phyloP scores from a whole-genome alignment of 2,888 invertebrate species.

The Timema cristinae region DNA sequence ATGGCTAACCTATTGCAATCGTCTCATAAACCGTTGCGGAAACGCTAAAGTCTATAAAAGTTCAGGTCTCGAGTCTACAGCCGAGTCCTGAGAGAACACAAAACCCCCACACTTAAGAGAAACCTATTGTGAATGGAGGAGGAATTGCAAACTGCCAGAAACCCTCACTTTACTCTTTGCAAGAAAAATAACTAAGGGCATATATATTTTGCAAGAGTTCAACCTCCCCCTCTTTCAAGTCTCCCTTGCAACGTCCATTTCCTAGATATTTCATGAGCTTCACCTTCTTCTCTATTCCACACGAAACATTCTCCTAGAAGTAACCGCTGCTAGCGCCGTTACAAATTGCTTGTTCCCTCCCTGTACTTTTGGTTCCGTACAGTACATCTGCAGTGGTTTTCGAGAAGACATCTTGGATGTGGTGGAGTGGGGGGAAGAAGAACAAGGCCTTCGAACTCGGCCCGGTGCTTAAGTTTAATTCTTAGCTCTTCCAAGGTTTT shows the following conservation, averaged over 20 bases:
- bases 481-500: no score
- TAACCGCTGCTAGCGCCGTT: constrained; percentile 3
- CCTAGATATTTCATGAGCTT: constrained; percentile 28
- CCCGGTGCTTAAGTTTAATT: no score
- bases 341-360: constrained; percentile 1
- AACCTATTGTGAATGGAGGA: no score
- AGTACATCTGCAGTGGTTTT: background rate
- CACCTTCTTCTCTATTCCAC: background rate
- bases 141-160: no score
- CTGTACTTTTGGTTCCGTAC: background rate
- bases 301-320: constrained; percentile 5
- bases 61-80: no score
- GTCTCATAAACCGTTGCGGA: no score
- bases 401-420: background rate
- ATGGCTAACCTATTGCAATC: no score
- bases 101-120: no score
- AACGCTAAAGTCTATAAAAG: no score
- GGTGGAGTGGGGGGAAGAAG: background rate
- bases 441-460: no score
- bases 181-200: background rate
- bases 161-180: no score
- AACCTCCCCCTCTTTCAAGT: constrained; percentile 17
- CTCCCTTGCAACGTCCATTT: constrained; percentile 23
- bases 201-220: constrained; percentile 29
- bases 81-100: no score